phyloP scores from a whole-genome alignment of 1,140 invertebrate genomes.

The Sipha flava region DNA sequence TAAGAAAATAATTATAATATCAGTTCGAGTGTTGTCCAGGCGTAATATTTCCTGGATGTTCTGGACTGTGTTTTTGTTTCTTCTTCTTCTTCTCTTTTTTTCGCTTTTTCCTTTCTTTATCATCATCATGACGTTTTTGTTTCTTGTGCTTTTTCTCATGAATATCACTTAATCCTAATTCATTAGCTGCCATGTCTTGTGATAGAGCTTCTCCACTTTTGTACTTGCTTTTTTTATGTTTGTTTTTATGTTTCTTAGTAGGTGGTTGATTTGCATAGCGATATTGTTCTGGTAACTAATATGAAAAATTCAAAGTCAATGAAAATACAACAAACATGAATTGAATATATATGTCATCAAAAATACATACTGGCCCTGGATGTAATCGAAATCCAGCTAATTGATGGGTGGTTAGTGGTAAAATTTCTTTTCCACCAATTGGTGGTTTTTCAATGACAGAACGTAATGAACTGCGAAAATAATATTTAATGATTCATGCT shows the following conservation, averaged over 20 bases:
- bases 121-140: slow-evolving; percentile 85
- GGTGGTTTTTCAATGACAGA: slow-evolving; percentile 96
- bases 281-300: slow-evolving; percentile 87
- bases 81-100: slow-evolving; percentile 94
- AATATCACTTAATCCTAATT: slow-evolving; percentile 60
- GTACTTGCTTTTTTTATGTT: slow-evolving; percentile 92
- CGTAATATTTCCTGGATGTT: slow-evolving; percentile 58
- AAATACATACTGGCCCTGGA: slow-evolving; percentile 74
- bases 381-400: slow-evolving; percentile 90
- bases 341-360: not conserved
- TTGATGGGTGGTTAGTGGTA: slow-evolving; percentile 77
- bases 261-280: slow-evolving; percentile 84
- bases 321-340: not conserved
- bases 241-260: slow-evolving; percentile 85
- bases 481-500: not conserved
- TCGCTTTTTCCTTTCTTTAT: slow-evolving; percentile 85
- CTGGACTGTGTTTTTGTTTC: slow-evolving; percentile 87
- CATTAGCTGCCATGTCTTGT: slow-evolving; percentile 42
- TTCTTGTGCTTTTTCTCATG: slow-evolving; percentile 95
- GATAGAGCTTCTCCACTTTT: slow-evolving; percentile 60
- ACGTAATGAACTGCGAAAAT: slow-evolving; percentile 66
- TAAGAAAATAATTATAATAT: not conserved
- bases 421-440: slow-evolving; percentile 87
- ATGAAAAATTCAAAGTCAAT: slow-evolving; percentile 35
- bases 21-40: slow-evolving; percentile 59